phyloP scores from a whole-genome alignment of 2,113 vertebrate genomes.

The Pluvialis apricaria region DNA sequence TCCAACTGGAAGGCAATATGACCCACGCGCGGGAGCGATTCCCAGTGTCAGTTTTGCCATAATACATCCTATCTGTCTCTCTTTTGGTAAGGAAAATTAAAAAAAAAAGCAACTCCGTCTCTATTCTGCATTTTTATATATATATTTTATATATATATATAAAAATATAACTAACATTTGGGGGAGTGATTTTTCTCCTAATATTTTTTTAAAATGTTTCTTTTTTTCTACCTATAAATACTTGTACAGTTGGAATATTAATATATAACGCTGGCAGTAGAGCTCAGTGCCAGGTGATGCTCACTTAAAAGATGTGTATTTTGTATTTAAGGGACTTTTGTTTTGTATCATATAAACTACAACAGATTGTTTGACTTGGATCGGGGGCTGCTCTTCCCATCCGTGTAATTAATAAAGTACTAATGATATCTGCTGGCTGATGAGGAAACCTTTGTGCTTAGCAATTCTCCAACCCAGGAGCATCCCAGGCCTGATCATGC shows the following conservation, averaged over 20 bases:
- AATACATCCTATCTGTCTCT: background rate
- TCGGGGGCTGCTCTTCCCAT: background rate
- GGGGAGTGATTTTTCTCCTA: constrained; percentile 4
- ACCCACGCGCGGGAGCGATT: background rate
- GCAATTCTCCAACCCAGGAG: background rate
- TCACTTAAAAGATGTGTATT: background rate
- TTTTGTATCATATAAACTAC: constrained; percentile 19
- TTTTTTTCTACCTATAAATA: constrained; percentile 63
- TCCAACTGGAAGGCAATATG: background rate
- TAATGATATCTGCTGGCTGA: constrained; percentile 4
- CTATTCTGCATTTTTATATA: background rate
- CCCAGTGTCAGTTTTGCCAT: background rate
- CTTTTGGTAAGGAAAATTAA: background rate
- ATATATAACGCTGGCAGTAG: constrained; percentile 57
- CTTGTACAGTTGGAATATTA: constrained; percentile 71
- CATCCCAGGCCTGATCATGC: fast-evolving
- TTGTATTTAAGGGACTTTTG: constrained; percentile 62
- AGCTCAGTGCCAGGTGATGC: background rate
- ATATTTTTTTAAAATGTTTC: background rate
- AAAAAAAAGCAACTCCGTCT: background rate
- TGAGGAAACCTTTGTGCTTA: background rate
- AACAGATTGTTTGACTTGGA: background rate
- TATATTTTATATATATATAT: constrained; percentile 9
- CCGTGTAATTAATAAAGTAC: constrained; percentile 63
- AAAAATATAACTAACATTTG: background rate